Evolutionary conservation across 2,888 invertebrate genomes (phyloP).

Genomic region (Coremacera marginata): DNA sequence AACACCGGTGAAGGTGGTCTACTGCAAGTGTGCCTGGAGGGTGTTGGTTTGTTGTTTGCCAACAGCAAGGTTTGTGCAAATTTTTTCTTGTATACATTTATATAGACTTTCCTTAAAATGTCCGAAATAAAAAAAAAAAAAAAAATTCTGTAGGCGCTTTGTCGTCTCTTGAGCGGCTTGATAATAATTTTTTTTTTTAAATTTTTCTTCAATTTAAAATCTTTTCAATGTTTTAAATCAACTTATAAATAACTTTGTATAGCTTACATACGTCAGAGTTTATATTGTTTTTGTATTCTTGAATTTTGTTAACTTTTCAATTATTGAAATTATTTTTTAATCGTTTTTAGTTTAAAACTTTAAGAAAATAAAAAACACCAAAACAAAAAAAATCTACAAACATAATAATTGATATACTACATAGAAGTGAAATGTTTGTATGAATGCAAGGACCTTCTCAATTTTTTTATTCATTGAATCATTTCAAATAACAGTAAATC

Average conservation of each 20-base stretch:
- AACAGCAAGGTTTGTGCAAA: constrained; percentile 93
- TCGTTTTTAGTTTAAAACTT: constrained; percentile 31
- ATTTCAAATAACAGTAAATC: background rate
- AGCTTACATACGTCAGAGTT: constrained; percentile 48
- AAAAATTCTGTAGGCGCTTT: too few species aligned
- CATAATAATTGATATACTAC: constrained; percentile 40
- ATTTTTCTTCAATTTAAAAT: background rate
- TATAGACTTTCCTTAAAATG: background rate
- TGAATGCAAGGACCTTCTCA: constrained; percentile 70
- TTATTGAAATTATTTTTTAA: constrained; percentile 34
- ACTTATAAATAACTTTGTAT: constrained; percentile 44
- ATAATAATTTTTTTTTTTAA: background rate
- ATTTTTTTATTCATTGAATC: constrained; percentile 55
- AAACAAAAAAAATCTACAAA: constrained; percentile 41
- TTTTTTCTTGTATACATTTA: background rate
- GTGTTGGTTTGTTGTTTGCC: constrained; percentile 97
- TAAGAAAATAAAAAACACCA: constrained; percentile 37
- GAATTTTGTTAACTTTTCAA: constrained; percentile 31
- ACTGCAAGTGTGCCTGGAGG: constrained; percentile 99
- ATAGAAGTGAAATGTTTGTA: constrained; percentile 42
- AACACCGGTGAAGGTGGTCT: constrained; percentile 97
- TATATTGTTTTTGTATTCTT: constrained; percentile 25
- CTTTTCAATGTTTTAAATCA: constrained; percentile 17
- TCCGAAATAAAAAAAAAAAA: too few species aligned
- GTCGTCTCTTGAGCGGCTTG: too few species aligned